Conservation (phyloP, 2,113 vertebrate species). For the Urocynchramus pylzowi region DNA sequence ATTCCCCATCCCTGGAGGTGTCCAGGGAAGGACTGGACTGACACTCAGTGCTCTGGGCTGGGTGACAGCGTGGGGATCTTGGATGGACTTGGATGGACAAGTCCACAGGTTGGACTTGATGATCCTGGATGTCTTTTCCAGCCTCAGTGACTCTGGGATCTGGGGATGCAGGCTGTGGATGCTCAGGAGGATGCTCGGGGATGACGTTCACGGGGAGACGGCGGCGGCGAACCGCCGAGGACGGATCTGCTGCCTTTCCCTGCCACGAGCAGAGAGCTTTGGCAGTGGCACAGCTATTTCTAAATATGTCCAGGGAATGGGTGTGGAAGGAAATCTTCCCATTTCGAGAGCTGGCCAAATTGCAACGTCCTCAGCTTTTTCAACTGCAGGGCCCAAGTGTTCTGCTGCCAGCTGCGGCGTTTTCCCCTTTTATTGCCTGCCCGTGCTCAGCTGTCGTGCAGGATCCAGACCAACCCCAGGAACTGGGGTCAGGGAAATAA, state of each 20-base stretch:
- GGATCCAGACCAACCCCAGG: neutral
- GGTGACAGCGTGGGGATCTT: neutral
- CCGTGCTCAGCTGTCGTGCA: neutral
- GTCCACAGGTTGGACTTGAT: neutral
- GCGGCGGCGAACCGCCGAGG: accelerated
- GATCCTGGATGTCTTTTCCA: neutral
- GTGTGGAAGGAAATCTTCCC: constrained; percentile 64
- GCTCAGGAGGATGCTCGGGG: neutral
- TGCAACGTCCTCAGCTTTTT: constrained; percentile 30
- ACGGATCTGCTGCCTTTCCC: neutral
- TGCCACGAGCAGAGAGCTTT: constrained; percentile 5
- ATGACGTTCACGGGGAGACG: accelerated
- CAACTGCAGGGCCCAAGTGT: neutral
- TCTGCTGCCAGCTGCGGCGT: neutral
- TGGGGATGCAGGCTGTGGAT: accelerated
- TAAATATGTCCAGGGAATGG: constrained; percentile 60
- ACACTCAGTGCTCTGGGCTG: neutral
- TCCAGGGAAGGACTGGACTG: neutral
- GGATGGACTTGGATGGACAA: too few relatives aligned
- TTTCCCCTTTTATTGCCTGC: constrained; percentile 15
- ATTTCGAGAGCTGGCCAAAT: constrained; percentile 22
- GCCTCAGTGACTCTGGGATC: accelerated
- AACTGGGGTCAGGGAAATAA: neutral
- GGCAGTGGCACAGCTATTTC: constrained; percentile 37
- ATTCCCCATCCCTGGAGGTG: neutral